Evolutionary conservation across 2,888 invertebrate species (phyloP).

Genomic region (Pammene fasciana): DNA sequence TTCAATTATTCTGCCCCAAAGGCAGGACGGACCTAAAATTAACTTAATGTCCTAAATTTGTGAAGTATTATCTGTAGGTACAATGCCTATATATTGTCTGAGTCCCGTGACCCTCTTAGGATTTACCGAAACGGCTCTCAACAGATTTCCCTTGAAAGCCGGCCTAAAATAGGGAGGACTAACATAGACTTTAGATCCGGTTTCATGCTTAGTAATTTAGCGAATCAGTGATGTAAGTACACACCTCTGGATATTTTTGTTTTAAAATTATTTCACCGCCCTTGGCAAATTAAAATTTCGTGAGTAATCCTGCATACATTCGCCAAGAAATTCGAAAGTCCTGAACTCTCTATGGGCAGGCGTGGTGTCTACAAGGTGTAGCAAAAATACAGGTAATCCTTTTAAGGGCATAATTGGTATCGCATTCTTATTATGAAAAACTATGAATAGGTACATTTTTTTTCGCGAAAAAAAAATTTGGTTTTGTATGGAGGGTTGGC

Average conservation of each 20-base stretch:
- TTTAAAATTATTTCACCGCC: no score
- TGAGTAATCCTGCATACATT: no score
- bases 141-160: constrained; percentile 51
- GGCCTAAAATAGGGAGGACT: constrained; percentile 40
- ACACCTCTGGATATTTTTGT: neutral
- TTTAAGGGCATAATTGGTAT: no score
- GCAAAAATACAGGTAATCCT: no score
- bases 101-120: constrained; percentile 17
- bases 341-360: no score
- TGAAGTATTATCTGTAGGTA: constrained; percentile 15
- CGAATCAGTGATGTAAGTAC: neutral
- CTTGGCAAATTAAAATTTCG: no score
- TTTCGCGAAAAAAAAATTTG: no score
- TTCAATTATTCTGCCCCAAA: constrained; percentile 19
- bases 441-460: no score
- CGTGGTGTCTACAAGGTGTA: no score
- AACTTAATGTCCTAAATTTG: constrained; percentile 26
- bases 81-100: constrained; percentile 21
- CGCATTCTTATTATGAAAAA: no score
- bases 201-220: constrained; percentile 8
- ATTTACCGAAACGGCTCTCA: constrained; percentile 44
- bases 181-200: constrained; percentile 2
- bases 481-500: no score
- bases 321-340: no score
- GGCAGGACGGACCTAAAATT: constrained; percentile 16